phyloP scores from a whole-genome alignment of 2,888 invertebrate species.

The Coleophora deauratella region DNA sequence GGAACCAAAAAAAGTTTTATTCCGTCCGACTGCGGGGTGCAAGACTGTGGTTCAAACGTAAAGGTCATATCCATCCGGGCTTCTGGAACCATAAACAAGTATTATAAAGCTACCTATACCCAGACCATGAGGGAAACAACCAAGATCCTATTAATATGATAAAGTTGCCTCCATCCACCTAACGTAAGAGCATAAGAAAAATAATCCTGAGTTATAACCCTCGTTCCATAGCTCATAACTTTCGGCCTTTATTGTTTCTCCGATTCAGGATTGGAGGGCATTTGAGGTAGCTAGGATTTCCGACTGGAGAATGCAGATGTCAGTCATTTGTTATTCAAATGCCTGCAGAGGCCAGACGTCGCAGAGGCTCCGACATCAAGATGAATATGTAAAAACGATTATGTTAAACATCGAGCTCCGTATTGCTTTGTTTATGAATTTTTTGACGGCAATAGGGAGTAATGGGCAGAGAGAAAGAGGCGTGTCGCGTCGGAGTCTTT shows the following conservation, averaged over 20 bases:
- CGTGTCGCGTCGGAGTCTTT: too few species aligned
- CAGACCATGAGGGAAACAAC: too few species aligned
- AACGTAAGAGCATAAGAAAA: conserved; percentile 1
- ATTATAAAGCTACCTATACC: too few species aligned
- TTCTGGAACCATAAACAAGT: too few species aligned
- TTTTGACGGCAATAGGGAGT: conserved; percentile 1
- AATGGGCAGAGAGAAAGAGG: too few species aligned
- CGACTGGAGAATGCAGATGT: conserved; percentile 58
- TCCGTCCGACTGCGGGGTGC: too few species aligned
- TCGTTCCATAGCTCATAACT: conserved; percentile 27
- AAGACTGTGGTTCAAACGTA: too few species aligned
- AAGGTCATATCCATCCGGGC: too few species aligned
- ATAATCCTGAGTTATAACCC: conserved; percentile 27
- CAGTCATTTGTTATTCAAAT: conserved; percentile 71
- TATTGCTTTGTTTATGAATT: conserved; percentile 23
- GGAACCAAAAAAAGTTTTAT: too few species aligned
- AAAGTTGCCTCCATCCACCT: conserved; percentile 18
- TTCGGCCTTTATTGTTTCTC: conserved; percentile 35
- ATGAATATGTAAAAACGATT: conserved; percentile 71
- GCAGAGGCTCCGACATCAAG: conserved; percentile 52
- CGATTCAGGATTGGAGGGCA: conserved; percentile 37
- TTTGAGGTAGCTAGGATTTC: conserved; percentile 36
- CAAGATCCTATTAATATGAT: conserved; percentile 1
- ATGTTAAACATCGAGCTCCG: conserved; percentile 55
- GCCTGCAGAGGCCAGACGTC: conserved; percentile 53